These are phyloP conservation scores for Corythucha ciliata DNA, from an alignment of 2,888 invertebrate genomes.

Conservation along the genomic window DNA sequence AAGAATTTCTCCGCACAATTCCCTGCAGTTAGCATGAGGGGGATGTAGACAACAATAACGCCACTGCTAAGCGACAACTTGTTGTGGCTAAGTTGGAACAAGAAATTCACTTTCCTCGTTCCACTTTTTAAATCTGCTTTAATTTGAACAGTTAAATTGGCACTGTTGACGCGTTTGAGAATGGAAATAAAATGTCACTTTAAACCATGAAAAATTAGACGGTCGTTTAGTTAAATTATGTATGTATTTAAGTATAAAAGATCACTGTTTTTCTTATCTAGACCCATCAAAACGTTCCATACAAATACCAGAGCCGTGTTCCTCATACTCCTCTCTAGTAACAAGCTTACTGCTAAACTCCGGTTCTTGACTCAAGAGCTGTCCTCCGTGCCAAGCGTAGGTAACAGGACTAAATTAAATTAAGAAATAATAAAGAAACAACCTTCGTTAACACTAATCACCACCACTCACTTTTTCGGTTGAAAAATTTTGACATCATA, in stretches of 20 bases:
- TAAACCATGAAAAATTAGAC: not conserved
- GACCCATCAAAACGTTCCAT: conserved; percentile 46
- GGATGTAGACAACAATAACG: too few relatives aligned
- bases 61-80: not conserved
- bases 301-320: conserved; percentile 60
- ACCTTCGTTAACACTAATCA: conserved; percentile 10
- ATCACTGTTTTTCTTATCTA: too few relatives aligned
- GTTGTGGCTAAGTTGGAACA: conserved; percentile 16
- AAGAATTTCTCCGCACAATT: not conserved
- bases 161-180: not conserved
- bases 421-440: conserved; percentile 12
- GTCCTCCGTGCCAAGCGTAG: conserved; percentile 86
- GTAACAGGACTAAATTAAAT: conserved; percentile 58
- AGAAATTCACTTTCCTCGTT: conserved; percentile 12
- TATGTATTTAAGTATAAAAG: too few relatives aligned
- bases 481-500: conserved; percentile 63
- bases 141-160: not conserved
- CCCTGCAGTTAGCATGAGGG: conserved; percentile 5
- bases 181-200: not conserved
- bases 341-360: conserved; percentile 63
- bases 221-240: too few relatives aligned
- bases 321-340: conserved; percentile 80
- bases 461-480: conserved; percentile 53
- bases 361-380: conserved; percentile 59
- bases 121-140: conserved; percentile 2